These are phyloP conservation scores for Galeopsomyia nigrocyanea DNA, from an alignment of 2,888 invertebrate genomes.

Conservation along the genomic window DNA sequence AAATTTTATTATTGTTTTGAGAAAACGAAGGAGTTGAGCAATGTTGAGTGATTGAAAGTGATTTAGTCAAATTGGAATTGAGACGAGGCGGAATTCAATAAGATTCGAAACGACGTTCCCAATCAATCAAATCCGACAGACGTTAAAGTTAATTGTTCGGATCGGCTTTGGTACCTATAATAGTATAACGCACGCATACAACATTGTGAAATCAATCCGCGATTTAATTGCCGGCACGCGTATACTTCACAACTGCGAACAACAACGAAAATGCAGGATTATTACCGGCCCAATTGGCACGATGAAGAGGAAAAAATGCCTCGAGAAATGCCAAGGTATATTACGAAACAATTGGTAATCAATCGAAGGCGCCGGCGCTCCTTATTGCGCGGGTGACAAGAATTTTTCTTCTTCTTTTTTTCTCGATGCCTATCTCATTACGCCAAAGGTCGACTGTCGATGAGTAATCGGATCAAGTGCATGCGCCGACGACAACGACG, in stretches of 20 bases:
- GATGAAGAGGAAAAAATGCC: background rate
- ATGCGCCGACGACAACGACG: slow-evolving; percentile 13
- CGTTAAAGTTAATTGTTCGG: no score
- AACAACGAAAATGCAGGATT: no score
- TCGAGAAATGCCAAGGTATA: background rate
- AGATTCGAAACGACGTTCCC: slow-evolving; percentile 13
- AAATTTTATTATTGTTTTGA: background rate
- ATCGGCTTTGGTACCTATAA: no score
- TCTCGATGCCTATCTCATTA: slow-evolving; percentile 49
- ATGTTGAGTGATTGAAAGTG: slow-evolving; percentile 2
- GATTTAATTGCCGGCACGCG: background rate
- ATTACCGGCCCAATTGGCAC: no score
- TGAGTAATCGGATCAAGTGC: slow-evolving; percentile 53
- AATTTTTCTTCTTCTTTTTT: background rate
- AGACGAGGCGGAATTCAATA: background rate
- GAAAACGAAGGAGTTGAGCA: background rate
- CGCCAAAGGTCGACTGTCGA: slow-evolving; percentile 53
- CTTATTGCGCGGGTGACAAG: background rate
- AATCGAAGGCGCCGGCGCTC: slow-evolving; percentile 11
- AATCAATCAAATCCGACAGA: background rate
- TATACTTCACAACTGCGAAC: background rate
- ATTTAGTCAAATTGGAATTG: slow-evolving; percentile 23
- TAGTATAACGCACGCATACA: no score
- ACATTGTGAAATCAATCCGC: no score
- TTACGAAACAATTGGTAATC: slow-evolving; percentile 24